Evolutionary conservation across 2,113 vertebrate genomes (phyloP).

Genomic region (Pelecanoides urinatrix): DNA sequence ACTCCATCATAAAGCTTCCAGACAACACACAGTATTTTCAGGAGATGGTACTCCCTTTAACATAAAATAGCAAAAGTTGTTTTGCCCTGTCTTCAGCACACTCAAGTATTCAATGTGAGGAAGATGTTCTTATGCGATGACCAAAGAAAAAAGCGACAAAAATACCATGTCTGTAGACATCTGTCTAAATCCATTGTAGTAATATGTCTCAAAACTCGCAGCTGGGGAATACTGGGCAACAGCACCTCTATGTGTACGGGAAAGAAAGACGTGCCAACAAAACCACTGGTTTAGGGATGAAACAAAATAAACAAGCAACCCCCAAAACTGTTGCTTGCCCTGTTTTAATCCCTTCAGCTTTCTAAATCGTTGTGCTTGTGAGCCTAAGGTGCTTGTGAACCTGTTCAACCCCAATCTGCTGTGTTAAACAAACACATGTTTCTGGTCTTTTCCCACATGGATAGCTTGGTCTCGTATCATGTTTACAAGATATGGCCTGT

Average conservation of each 20-base stretch:
- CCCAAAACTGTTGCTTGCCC: neutral
- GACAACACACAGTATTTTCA: neutral
- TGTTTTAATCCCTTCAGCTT: neutral
- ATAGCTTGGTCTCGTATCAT: neutral
- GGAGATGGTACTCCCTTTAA: neutral
- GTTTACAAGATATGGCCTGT: neutral
- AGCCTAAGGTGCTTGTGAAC: neutral
- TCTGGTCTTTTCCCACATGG: neutral
- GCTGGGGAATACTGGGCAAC: neutral
- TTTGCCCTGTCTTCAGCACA: neutral
- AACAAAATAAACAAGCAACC: neutral
- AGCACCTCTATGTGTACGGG: neutral
- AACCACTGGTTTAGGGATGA: neutral
- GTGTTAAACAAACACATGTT: fast-evolving
- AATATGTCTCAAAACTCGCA: neutral
- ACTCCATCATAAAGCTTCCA: neutral
- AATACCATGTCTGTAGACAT: neutral
- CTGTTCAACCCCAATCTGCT: neutral
- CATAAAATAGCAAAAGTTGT: neutral
- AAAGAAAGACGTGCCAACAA: neutral
- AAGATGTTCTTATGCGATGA: neutral
- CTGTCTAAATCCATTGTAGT: neutral
- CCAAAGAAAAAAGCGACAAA: neutral
- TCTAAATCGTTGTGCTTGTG: neutral
- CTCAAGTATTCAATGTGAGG: neutral